Evolutionary conservation across 2,113 vertebrate species (phyloP).

Genomic region (Hypanus sabinus): DNA sequence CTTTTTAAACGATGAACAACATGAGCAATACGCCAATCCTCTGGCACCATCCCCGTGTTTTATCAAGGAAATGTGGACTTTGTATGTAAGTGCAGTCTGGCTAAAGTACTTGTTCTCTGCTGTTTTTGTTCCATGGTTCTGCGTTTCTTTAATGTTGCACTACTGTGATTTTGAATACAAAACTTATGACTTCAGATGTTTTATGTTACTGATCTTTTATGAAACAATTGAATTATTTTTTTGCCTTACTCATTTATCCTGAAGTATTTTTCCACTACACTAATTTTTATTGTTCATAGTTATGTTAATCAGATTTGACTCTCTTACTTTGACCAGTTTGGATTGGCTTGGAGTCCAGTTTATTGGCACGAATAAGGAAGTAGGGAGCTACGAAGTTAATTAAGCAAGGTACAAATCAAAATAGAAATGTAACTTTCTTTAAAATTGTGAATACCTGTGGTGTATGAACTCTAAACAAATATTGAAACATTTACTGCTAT

Average conservation of each 20-base stretch:
- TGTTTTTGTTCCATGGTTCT: neutral
- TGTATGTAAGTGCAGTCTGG: neutral
- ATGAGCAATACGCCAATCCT: no score
- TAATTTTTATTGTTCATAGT: neutral
- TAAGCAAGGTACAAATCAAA: no score
- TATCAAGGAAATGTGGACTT: neutral
- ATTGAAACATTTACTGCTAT: neutral
- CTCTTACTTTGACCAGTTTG: neutral
- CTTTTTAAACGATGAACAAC: no score
- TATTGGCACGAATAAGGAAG: neutral
- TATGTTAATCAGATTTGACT: neutral
- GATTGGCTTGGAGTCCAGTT: neutral
- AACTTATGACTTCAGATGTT: neutral
- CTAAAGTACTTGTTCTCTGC: neutral
- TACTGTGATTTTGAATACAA: neutral
- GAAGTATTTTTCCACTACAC: neutral
- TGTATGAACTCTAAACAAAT: neutral
- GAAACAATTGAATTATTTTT: neutral
- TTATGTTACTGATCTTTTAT: neutral
- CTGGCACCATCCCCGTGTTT: no score
- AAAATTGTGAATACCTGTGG: neutral
- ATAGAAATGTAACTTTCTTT: no score
- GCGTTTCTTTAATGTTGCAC: neutral
- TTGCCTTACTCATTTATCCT: neutral
- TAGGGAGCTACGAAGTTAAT: no score